Conservation (phyloP, 2,888 invertebrate genomes). For the Desoria tigrina region DNA sequence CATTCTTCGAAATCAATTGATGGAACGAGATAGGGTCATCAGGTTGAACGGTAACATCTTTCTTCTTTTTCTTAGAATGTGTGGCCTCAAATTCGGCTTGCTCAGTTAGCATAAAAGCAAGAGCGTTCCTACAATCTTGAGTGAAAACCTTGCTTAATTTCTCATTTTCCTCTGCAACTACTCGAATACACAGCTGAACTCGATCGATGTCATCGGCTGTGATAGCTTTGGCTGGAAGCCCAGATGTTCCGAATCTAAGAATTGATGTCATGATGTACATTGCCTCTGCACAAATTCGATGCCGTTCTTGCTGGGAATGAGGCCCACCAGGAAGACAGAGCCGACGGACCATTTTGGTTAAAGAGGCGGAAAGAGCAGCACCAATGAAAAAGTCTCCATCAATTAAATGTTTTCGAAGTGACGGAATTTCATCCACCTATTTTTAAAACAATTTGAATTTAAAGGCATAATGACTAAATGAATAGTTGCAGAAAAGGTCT, state of each 20-base stretch:
- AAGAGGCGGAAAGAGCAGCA: constrained; percentile 84
- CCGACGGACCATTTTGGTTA: constrained; percentile 84
- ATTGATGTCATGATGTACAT: constrained; percentile 87
- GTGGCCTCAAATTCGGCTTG: constrained; percentile 72
- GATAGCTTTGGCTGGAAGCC: constrained; percentile 66
- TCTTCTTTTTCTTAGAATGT: constrained; percentile 66
- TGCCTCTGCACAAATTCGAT: constrained; percentile 73
- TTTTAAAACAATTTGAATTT: too few relatives aligned
- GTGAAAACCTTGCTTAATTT: constrained; percentile 67
- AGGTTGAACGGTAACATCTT: constrained; percentile 71
- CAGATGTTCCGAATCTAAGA: constrained; percentile 79
- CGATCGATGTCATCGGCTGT: constrained; percentile 96
- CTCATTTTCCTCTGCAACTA: constrained; percentile 66
- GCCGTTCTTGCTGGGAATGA: constrained; percentile 56
- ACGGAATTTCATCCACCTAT: constrained; percentile 67
- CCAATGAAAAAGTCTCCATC: constrained; percentile 96
- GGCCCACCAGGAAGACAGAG: constrained; percentile 55
- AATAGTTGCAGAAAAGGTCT: neutral
- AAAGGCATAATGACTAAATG: constrained; percentile 16
- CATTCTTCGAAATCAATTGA: constrained; percentile 70
- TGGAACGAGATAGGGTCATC: constrained; percentile 83
- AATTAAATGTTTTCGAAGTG: constrained; percentile 82
- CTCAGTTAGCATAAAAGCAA: constrained; percentile 79
- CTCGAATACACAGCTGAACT: constrained; percentile 76
- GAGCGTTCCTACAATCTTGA: constrained; percentile 71